Base-by-base conservation (phyloP, 2,888 invertebrate species). In the Phyllotreta cruciferae region DNA sequence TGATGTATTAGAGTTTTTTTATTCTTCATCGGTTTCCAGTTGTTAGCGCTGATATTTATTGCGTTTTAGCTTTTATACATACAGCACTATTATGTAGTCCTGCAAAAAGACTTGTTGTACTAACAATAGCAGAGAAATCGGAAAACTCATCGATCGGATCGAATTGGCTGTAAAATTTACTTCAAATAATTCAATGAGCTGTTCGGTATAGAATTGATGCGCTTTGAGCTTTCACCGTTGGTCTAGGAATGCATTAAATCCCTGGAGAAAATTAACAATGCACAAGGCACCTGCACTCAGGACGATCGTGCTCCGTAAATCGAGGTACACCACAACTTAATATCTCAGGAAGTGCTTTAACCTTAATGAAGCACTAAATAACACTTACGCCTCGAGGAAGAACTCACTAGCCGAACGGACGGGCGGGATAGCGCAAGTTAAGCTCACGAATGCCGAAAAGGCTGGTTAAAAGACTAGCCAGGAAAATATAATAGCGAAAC, bases 311-410 rank as follows among this genome's bases (percentile, higher is more conserved):
- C 37, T 9, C 38, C 38, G 52, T 52, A 52, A 52, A 52, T 52
- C 38, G 10, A 38, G 52, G 52, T 52, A 38, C 38, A 52, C 52
- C 52, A 52, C 52, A 52, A 52, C 52, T 52, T 52, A 52, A 37
- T 52, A 52, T 52, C 52, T 52, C 52, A 52, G 52, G 37, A 52
- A 52, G 52, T 52, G 52, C 52, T 52, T 52, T 52, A 37, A 36
- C 7, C 37, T 10, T 52, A 52, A 52, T 52, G 52, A 52, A 52
- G 52, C 52, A 52, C 37, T 52, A 52, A 52, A 52, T 52, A 37
- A 52, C 52, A 52, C 13, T 52, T 52, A 52, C 37, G 37, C 52
- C 11, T 3, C 13, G 11, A 6, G n/a, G 8, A 37, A 37, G 37
- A 10, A 52, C 6, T 37, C 38, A 11, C 38, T 38, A 36, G 38